Evolutionary conservation across 2,888 invertebrate genomes (phyloP).

Genomic region (Kuschelorhynchus macadamiae): DNA sequence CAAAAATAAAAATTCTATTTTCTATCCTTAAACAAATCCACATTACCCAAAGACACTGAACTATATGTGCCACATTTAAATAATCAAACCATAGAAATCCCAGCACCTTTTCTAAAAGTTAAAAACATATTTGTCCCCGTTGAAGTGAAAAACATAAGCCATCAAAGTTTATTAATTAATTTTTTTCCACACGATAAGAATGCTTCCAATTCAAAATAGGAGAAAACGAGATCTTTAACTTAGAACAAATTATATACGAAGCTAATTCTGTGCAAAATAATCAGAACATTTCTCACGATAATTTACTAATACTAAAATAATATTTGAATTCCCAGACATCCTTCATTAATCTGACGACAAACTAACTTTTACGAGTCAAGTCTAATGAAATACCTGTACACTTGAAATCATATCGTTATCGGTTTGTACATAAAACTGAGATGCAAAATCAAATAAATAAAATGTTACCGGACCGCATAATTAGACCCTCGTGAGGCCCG

Average conservation of each 20-base stretch:
- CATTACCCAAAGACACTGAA: slow-evolving; percentile 9
- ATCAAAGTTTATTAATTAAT: slow-evolving; percentile 6
- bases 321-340: background rate
- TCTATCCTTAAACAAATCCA: slow-evolving; percentile 5
- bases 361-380: slow-evolving; percentile 17
- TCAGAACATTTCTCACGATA: background rate
- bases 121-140: slow-evolving; percentile 4
- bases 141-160: slow-evolving; percentile 7
- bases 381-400: slow-evolving; percentile 9
- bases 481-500: slow-evolving; percentile 46
- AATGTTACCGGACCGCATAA: slow-evolving; percentile 48
- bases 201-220: background rate
- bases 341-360: slow-evolving; percentile 4
- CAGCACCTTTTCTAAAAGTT: slow-evolving; percentile 6
- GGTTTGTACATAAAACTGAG: slow-evolving; percentile 14
- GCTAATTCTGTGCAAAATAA: background rate
- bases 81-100: slow-evolving; percentile 9
- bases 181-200: slow-evolving; percentile 7
- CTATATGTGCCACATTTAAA: slow-evolving; percentile 1
- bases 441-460: slow-evolving; percentile 10
- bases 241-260: slow-evolving; percentile 11
- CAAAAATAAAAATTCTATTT: background rate
- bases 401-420: slow-evolving; percentile 12
- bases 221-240: slow-evolving; percentile 6
- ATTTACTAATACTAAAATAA: background rate